Conservation (phyloP, 2,797 vertebrate species). For the Etheostoma perlongum region DNA sequence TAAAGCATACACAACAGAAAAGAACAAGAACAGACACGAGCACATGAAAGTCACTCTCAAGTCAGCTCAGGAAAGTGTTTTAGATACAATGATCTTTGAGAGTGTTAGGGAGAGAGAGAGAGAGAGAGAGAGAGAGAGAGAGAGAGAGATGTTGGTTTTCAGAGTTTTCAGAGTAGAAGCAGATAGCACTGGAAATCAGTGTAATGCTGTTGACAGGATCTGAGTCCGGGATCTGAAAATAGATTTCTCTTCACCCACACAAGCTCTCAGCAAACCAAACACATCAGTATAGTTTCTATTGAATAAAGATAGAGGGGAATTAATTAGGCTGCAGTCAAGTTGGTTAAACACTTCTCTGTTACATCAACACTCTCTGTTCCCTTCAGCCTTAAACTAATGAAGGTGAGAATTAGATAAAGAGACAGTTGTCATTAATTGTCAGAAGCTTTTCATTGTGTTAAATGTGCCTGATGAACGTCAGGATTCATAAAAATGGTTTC, state of each 20-base stretch:
- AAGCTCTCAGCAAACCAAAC: constrained; percentile 49
- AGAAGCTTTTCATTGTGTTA: constrained; percentile 39
- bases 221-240: constrained; percentile 29
- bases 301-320: constrained; percentile 38
- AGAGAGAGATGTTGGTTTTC: not conserved
- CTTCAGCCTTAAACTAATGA: constrained; percentile 48
- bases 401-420: constrained; percentile 48
- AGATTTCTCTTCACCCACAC: constrained; percentile 27
- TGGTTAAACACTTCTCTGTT: constrained; percentile 51
- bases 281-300: constrained; percentile 49
- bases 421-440: constrained; percentile 55
- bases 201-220: constrained; percentile 3
- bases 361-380: constrained; percentile 35
- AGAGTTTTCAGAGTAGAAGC: not conserved
- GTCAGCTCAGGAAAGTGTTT: not conserved
- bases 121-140: not conserved
- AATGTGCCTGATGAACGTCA: constrained; percentile 13
- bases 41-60: not conserved
- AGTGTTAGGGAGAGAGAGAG: not conserved
- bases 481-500: constrained; percentile 18
- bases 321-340: constrained; percentile 46
- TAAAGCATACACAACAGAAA: not conserved
- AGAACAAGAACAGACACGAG: not conserved
- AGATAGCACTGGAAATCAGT: constrained; percentile 1
- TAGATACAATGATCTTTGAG: not conserved